These are phyloP conservation scores for Potamarius usumacintae DNA, from an alignment of 2,113 vertebrate genomes.

Conservation along the genomic window DNA sequence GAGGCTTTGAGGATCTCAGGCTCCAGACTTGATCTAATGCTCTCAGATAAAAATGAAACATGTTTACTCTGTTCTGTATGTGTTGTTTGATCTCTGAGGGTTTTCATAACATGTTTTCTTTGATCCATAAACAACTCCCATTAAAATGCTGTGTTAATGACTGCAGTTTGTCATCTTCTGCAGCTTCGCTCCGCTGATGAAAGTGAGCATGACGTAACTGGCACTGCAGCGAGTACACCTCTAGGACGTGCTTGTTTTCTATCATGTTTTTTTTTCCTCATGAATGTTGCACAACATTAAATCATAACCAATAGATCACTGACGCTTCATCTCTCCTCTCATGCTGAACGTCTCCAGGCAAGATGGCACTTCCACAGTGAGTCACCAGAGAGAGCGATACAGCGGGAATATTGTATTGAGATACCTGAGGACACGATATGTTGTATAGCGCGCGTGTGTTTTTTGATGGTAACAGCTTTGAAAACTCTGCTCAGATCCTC, in stretches of 20 bases:
- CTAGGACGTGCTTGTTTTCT: neutral
- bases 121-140: too few species aligned
- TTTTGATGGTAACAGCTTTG: neutral
- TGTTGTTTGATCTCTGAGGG: neutral
- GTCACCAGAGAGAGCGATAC: constrained; percentile 6
- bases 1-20: neutral
- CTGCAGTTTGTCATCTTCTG: neutral
- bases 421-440: neutral
- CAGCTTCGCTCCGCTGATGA: neutral
- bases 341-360: constrained; percentile 22
- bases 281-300: constrained; percentile 29
- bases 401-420: neutral
- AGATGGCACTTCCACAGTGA: constrained; percentile 7
- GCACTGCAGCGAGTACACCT: constrained; percentile 12
- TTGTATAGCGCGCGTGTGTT: neutral
- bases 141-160: neutral
- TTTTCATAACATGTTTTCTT: too few species aligned
- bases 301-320: constrained; percentile 9
- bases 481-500: constrained; percentile 3
- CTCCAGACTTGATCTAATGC: neutral
- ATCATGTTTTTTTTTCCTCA: neutral
- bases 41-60: too few species aligned
- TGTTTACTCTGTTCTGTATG: neutral
- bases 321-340: constrained; percentile 18
- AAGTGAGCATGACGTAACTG: constrained; percentile 7